These are phyloP conservation scores for Parasteatoda lunata DNA, from an alignment of 2,888 invertebrate genomes.

Conservation along the genomic window DNA sequence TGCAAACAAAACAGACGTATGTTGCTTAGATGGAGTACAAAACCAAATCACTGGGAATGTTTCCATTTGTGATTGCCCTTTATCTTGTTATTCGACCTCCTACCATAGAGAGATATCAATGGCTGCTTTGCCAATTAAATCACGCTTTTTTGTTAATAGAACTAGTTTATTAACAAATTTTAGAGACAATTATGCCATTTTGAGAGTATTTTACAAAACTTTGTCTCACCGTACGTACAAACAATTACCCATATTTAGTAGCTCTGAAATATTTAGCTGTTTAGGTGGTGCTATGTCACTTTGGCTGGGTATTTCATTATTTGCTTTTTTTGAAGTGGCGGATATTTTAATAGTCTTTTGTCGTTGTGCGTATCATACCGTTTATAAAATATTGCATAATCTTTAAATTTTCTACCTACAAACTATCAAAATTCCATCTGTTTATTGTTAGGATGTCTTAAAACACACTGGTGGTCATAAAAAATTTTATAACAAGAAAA, in stretches of 20 bases:
- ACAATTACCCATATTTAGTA: not conserved
- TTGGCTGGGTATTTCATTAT: constrained; percentile 2
- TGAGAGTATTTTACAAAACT: not conserved
- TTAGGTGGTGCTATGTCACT: not conserved
- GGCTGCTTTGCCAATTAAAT: not conserved
- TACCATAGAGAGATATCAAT: constrained; percentile 11
- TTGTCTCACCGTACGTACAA: not conserved
- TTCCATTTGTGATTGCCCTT: constrained; percentile 9
- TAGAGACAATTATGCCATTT: not conserved
- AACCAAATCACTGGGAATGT: not conserved
- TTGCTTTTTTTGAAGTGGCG: not conserved
- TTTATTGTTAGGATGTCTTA: no score
- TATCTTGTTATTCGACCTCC: not conserved
- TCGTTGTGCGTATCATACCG: no score
- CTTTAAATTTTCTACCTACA: no score
- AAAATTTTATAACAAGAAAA: no score
- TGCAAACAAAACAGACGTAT: not conserved
- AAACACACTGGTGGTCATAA: no score
- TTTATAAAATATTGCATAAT: no score
- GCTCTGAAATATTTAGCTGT: not conserved
- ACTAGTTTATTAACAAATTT: not conserved
- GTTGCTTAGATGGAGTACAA: constrained; percentile 18
- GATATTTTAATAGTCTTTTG: not conserved
- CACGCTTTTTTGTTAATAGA: not conserved
- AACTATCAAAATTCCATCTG: no score